These are phyloP conservation scores for Pelodiscus sinensis DNA, from an alignment of 2,113 vertebrate species.

Conservation along the genomic window DNA sequence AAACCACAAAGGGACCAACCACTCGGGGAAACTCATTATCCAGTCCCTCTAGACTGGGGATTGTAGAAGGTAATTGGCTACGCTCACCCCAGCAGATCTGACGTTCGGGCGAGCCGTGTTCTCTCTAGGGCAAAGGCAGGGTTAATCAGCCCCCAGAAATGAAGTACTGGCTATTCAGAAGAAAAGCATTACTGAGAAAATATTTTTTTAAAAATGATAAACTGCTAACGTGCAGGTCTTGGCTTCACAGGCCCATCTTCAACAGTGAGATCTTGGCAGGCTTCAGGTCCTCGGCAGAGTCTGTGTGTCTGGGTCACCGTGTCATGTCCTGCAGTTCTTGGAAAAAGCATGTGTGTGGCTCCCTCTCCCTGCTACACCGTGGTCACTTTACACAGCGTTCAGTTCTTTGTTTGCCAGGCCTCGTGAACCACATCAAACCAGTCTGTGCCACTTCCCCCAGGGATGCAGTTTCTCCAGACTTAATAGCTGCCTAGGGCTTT, in stretches of 20 bases:
- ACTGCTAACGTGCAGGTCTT: background rate
- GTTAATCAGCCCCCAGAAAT: background rate
- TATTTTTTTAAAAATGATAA: background rate
- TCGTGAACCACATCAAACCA: background rate
- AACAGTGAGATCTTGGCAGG: background rate
- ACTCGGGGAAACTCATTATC: background rate
- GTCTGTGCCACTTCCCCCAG: background rate
- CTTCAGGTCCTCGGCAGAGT: background rate
- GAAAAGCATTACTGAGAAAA: too few species aligned
- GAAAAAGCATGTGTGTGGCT: background rate
- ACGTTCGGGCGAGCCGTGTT: background rate
- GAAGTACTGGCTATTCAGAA: background rate
- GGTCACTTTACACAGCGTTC: background rate
- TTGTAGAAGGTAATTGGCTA: background rate
- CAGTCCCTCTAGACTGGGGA: background rate
- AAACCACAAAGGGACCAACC: too few species aligned
- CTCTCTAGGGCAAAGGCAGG: background rate
- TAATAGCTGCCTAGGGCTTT: background rate
- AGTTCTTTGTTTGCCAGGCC: too few species aligned
- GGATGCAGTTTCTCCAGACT: background rate
- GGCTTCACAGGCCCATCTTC: background rate
- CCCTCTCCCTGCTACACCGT: background rate
- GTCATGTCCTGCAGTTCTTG: background rate
- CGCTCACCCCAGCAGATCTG: background rate
- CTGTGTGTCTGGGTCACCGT: background rate